Evolutionary conservation across 1,140 invertebrate species (phyloP).

Genomic region (Nymphalis io): DNA sequence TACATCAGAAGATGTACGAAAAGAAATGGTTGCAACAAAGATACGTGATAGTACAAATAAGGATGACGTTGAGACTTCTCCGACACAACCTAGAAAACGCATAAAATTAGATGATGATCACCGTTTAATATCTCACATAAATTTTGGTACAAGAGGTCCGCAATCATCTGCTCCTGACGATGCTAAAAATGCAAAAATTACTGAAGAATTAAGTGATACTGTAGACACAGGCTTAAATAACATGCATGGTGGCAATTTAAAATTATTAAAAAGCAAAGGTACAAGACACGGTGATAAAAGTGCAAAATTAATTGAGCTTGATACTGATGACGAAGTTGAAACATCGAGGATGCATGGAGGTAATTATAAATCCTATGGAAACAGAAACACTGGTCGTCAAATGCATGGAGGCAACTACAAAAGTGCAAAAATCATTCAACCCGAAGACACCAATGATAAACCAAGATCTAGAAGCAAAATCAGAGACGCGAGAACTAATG

Average conservation of each 20-base stretch:
- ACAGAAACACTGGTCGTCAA: constrained; percentile 39
- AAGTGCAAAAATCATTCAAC: constrained; percentile 57
- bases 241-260: constrained; percentile 59
- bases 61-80: constrained; percentile 53
- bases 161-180: neutral
- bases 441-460: constrained; percentile 37
- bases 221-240: constrained; percentile 28
- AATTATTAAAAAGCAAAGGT: constrained; percentile 37
- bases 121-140: neutral
- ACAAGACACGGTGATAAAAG: constrained; percentile 42
- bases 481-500: constrained; percentile 44
- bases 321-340: constrained; percentile 47
- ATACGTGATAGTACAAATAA: constrained; percentile 25
- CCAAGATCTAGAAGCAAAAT: constrained; percentile 32
- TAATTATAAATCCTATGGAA: constrained; percentile 51
- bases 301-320: constrained; percentile 62
- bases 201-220: constrained; percentile 44
- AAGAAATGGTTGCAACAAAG: constrained; percentile 24
- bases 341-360: constrained; percentile 45
- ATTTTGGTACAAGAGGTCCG: neutral
- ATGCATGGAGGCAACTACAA: constrained; percentile 70
- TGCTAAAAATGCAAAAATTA: constrained; percentile 46
- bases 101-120: constrained; percentile 47
- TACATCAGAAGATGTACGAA: constrained; percentile 32
- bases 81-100: constrained; percentile 55